Evolutionary conservation across 2,888 invertebrate species (phyloP).

Genomic region (Heliconius charithonia): DNA sequence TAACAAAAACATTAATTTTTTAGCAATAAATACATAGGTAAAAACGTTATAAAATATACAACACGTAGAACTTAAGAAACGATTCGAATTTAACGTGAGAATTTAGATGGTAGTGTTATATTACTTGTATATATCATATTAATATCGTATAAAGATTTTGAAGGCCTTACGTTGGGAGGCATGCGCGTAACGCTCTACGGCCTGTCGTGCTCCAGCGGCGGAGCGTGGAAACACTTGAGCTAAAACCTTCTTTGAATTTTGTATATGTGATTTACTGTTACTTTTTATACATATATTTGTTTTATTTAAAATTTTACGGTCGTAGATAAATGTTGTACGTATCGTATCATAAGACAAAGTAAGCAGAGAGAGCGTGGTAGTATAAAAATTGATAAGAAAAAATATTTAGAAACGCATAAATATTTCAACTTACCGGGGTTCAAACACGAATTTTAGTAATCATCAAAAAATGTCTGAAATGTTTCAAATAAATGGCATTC

Average conservation of each 20-base stretch:
- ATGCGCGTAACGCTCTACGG: slow-evolving; percentile 59
- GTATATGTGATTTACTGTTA: slow-evolving; percentile 23
- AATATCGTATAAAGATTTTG: slow-evolving; percentile 16
- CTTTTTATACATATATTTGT: not conserved
- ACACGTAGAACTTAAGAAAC: not conserved
- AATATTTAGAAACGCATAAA: not conserved
- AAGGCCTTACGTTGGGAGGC: slow-evolving; percentile 43
- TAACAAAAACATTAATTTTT: not conserved
- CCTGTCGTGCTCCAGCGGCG: slow-evolving; percentile 63
- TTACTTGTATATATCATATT: slow-evolving; percentile 15
- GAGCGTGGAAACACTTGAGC: slow-evolving; percentile 57
- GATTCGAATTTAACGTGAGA: not conserved
- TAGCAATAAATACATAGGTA: not conserved
- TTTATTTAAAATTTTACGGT: not conserved
- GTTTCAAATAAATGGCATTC: too few species aligned
- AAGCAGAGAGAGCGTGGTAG: not conserved
- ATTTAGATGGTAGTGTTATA: not conserved
- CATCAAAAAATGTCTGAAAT: too few species aligned
- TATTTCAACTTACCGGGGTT: too few species aligned
- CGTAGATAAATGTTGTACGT: not conserved
- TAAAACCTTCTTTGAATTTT: slow-evolving; percentile 23
- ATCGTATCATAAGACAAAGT: not conserved
- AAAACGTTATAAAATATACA: not conserved
- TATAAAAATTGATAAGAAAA: not conserved
- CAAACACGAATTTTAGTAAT: too few species aligned